Conservation (phyloP, 92 coral and sea anemone genomes). For the Heliopora coerulea region DNA sequence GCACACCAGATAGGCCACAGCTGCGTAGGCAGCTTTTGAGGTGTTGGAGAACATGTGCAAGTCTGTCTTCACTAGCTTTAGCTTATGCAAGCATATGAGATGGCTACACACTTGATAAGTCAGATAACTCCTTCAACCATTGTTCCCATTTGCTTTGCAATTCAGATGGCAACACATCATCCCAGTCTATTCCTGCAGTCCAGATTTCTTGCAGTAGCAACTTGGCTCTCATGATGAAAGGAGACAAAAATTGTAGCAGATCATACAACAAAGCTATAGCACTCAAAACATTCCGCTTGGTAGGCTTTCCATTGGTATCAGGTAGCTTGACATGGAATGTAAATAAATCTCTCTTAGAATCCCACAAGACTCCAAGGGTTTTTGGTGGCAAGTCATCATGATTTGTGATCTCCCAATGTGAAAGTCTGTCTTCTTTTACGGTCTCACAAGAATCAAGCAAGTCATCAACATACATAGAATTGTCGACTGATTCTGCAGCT, state of each 20-base stretch:
- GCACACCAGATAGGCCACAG: slow-evolving; percentile 11
- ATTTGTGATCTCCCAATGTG: too few relatives aligned
- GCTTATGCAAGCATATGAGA: slow-evolving; percentile 32
- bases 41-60: slow-evolving; percentile 53
- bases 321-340: slow-evolving; percentile 16
- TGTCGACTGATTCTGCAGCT: background rate
- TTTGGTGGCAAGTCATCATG: too few relatives aligned
- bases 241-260: slow-evolving; percentile 17
- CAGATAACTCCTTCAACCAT: slow-evolving; percentile 15
- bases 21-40: slow-evolving; percentile 48
- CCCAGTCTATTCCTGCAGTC: slow-evolving; percentile 38
- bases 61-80: slow-evolving; percentile 28
- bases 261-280: slow-evolving; percentile 6
- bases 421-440: too few relatives aligned
- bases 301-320: too few relatives aligned
- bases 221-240: slow-evolving; percentile 17
- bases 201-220: slow-evolving; percentile 32
- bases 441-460: background rate
- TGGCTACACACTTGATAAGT: background rate
- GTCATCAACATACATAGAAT: slow-evolving; percentile 6
- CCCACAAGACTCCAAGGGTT: too few relatives aligned
- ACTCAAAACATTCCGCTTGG: slow-evolving; percentile 27
- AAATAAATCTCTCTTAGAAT: too few relatives aligned
- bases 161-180: background rate
- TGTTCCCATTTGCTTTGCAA: slow-evolving; percentile 19